Conservation (phyloP, 2,888 invertebrate species). For the Agonum fuliginosum region DNA sequence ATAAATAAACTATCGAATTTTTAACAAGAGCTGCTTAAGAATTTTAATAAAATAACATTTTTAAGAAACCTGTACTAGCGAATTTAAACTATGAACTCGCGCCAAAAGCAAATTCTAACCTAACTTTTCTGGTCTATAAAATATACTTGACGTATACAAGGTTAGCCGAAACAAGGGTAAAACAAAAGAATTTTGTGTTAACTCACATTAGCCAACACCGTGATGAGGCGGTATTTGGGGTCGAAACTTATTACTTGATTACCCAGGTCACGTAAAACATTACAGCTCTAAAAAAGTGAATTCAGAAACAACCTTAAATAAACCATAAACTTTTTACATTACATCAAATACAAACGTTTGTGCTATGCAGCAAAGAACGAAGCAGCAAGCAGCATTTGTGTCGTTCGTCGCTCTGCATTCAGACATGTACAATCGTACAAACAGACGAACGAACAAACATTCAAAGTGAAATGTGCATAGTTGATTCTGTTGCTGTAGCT, state of each 20-base stretch:
- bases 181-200: constrained; percentile 39
- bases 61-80: no score
- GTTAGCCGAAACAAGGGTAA: background rate
- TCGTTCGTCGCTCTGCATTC: background rate
- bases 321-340: constrained; percentile 47
- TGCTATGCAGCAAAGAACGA: background rate
- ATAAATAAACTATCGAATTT: no score
- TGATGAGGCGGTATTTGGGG: constrained; percentile 30
- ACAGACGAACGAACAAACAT: constrained; percentile 17
- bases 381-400: constrained; percentile 9
- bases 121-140: no score
- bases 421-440: constrained; percentile 26
- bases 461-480: constrained; percentile 33
- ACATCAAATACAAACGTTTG: constrained; percentile 33
- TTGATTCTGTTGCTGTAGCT: constrained; percentile 18
- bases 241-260: constrained; percentile 46
- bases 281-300: constrained; percentile 46
- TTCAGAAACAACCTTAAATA: constrained; percentile 45
- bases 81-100: no score
- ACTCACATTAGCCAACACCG: background rate
- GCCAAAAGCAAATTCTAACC: no score
- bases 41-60: no score
- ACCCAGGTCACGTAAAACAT: constrained; percentile 48
- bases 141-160: no score
- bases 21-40: no score